A percentile compares a stretch with the other conserved stretches of the same genome.
These are phyloP conservation scores for Agrochola macilenta DNA, from an alignment of 2,888 invertebrate genomes.

Conservation along the genomic window DNA sequence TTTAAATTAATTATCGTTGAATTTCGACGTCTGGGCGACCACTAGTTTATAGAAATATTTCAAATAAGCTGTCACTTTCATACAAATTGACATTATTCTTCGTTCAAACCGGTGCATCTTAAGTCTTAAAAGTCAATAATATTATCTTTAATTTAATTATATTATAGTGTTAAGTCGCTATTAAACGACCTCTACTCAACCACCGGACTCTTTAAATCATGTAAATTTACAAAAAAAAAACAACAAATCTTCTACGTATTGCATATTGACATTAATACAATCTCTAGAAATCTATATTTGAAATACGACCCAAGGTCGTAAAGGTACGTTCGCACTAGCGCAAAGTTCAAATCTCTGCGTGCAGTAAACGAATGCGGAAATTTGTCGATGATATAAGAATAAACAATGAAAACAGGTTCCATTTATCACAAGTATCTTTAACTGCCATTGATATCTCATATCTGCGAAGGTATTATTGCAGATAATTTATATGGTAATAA, in stretches of 20 bases:
- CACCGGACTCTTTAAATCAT: background rate
- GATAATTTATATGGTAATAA: slow-evolving; percentile 44
- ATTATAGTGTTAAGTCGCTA: too few relatives aligned
- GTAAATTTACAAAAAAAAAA: too few relatives aligned
- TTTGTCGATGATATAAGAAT: slow-evolving; percentile 8
- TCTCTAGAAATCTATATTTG: slow-evolving; percentile 50
- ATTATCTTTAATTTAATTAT: too few relatives aligned
- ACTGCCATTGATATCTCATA: slow-evolving; percentile 33
- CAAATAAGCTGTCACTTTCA: slow-evolving; percentile 10
- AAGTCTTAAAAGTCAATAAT: background rate
- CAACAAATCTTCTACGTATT: background rate
- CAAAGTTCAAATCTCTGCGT: slow-evolving; percentile 21
- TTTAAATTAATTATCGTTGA: too few relatives aligned
- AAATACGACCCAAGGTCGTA: slow-evolving; percentile 45
- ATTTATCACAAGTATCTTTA: slow-evolving; percentile 20
- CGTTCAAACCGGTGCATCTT: background rate
- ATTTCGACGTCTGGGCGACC: too few relatives aligned
- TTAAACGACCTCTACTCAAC: background rate
- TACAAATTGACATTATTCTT: background rate
- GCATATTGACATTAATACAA: slow-evolving; percentile 25
- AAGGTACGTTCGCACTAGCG: slow-evolving; percentile 36
- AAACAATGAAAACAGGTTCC: slow-evolving; percentile 24
- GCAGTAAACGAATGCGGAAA: slow-evolving; percentile 46
- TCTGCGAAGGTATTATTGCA: slow-evolving; percentile 21
- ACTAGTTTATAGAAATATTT: background rate